Conservation (phyloP, 2,113 vertebrate genomes). For the Crotalus helleri region DNA sequence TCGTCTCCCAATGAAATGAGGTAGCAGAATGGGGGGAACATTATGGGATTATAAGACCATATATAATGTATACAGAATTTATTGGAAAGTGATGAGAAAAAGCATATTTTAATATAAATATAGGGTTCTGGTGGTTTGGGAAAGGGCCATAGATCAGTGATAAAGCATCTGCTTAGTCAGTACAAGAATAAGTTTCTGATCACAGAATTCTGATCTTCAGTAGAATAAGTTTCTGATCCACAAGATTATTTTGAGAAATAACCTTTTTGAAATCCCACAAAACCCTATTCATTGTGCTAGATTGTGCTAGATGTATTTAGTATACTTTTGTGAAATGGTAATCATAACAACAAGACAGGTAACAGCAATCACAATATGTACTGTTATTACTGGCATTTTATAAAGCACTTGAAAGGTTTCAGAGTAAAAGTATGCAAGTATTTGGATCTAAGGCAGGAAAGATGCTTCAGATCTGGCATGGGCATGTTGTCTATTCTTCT, state of each 20-base stretch:
- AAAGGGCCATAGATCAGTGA: background rate
- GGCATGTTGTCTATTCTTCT: background rate
- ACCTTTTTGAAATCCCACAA: background rate
- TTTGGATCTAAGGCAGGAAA: background rate
- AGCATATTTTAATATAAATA: background rate
- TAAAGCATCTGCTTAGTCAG: no score
- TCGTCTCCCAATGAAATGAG: background rate
- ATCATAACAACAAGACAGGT: background rate
- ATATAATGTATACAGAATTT: background rate
- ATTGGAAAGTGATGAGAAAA: background rate
- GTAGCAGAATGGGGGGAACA: background rate
- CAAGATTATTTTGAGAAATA: background rate
- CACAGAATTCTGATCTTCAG: background rate
- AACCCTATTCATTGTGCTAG: background rate
- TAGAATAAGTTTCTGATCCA: no score
- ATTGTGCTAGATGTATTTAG: background rate
- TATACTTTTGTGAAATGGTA: background rate
- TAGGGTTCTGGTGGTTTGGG: background rate
- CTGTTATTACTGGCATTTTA: background rate
- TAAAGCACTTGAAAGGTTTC: background rate
- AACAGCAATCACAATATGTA: background rate
- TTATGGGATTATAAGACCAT: background rate
- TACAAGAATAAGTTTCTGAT: background rate
- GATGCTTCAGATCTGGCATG: background rate
- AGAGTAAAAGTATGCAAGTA: background rate